Percentiles rank a stretch among this genome's conserved stretches.
phyloP scores from a whole-genome alignment of 2,797 vertebrate species.

The Lepilemur ruficaudatus region DNA sequence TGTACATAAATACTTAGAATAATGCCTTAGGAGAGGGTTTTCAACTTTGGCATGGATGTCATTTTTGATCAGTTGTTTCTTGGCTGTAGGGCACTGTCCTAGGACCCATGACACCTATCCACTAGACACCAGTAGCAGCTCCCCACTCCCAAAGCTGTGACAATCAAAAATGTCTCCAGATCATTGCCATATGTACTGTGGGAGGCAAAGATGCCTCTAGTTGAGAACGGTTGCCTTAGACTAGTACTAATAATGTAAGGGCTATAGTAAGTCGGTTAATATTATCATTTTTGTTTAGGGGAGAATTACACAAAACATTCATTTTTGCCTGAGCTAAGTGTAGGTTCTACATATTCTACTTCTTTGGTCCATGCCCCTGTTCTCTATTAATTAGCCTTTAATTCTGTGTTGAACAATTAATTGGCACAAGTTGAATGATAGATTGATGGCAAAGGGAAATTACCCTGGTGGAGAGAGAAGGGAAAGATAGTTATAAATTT shows the following conservation, averaged over 20 bases:
- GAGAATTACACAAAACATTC: not conserved
- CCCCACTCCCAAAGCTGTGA: not conserved
- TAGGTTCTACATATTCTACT: not conserved
- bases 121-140: too few species aligned
- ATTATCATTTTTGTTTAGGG: not conserved
- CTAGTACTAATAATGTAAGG: not conserved
- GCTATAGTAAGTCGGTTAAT: not conserved
- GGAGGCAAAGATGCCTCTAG: not conserved
- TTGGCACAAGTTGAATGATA: not conserved
- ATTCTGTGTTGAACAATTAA: not conserved
- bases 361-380: not conserved
- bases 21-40: not conserved
- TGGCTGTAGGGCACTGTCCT: not conserved
- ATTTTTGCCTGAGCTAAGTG: not conserved
- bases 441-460: not conserved
- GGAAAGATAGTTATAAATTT: not conserved
- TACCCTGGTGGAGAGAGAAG: not conserved
- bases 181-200: not conserved
- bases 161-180: not conserved
- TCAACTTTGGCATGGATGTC: not conserved
- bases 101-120: not conserved
- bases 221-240: not conserved
- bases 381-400: not conserved
- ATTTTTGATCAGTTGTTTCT: not conserved
- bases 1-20: not conserved